Conservation (phyloP, 1,140 invertebrate species). For the Atta texana region DNA sequence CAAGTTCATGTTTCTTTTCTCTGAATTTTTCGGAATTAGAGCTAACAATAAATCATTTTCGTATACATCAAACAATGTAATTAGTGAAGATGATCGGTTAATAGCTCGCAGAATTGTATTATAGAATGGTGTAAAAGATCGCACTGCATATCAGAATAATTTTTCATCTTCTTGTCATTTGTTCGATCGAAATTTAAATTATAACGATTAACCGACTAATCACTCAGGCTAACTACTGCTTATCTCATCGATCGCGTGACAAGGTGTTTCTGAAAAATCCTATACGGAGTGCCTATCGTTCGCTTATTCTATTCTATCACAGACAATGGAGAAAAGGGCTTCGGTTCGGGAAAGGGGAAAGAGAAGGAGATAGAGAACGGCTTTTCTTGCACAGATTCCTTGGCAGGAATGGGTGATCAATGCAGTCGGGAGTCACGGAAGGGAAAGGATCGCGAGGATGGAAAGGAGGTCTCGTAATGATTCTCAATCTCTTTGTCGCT, state of each 20-base stretch:
- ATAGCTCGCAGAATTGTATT: neutral
- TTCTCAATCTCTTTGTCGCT: conserved; percentile 60
- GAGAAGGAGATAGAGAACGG: neutral
- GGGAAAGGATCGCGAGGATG: conserved; percentile 43
- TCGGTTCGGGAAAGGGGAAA: neutral
- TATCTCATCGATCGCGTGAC: conserved; percentile 19
- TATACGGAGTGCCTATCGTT: conserved; percentile 29
- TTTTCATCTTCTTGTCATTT: neutral
- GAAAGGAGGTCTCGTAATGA: conserved; percentile 64
- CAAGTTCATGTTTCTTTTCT: neutral
- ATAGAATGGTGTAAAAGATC: conserved; percentile 21
- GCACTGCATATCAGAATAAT: neutral
- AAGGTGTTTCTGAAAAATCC: conserved; percentile 36
- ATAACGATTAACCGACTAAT: conserved; percentile 21
- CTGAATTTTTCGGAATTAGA: neutral
- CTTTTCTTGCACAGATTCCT: conserved; percentile 38
- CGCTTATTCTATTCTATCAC: neutral
- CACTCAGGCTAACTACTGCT: neutral
- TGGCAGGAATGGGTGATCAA: conserved; percentile 38
- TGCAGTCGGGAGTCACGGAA: conserved; percentile 53
- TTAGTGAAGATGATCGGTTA: conserved; percentile 14
- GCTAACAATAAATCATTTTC: conserved; percentile 38
- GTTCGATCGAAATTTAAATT: neutral
- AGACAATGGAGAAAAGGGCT: conserved; percentile 37
- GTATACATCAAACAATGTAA: neutral